phyloP scores from a whole-genome alignment of 2,113 vertebrate species.

The Xiphorhynchus elegans region DNA sequence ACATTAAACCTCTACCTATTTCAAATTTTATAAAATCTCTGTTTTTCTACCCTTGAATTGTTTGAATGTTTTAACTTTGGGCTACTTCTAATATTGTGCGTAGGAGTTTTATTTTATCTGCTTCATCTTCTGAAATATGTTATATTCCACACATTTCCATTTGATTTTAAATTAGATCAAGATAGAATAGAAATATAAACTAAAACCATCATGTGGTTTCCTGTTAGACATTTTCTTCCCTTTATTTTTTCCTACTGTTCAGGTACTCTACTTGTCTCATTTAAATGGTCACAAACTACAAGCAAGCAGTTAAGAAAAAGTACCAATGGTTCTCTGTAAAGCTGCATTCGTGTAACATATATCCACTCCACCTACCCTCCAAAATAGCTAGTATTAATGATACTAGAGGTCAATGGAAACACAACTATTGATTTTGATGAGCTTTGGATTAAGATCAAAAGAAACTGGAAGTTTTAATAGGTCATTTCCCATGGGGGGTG shows the following conservation, averaged over 20 bases:
- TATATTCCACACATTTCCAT: background rate
- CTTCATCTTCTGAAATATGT: background rate
- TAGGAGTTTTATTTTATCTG: background rate
- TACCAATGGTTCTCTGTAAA: background rate
- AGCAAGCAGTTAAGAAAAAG: background rate
- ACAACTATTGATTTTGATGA: background rate
- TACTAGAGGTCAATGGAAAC: background rate
- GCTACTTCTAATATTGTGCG: background rate
- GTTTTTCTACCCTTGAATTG: background rate
- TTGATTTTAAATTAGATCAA: background rate
- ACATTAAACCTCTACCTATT: background rate
- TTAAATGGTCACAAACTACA: background rate
- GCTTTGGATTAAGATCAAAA: conserved; percentile 15
- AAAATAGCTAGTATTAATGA: background rate
- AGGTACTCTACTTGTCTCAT: background rate
- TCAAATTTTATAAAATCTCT: background rate
- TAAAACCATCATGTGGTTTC: background rate
- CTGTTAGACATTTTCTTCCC: background rate
- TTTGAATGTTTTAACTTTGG: background rate
- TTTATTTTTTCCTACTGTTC: background rate
- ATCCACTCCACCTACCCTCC: background rate
- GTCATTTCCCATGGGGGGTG: background rate
- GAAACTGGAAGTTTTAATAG: background rate
- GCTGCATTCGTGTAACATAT: background rate
- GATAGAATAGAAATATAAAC: background rate